Base-by-base conservation (phyloP, 2,797 vertebrate genomes). In the Eulemur rubriventer region DNA sequence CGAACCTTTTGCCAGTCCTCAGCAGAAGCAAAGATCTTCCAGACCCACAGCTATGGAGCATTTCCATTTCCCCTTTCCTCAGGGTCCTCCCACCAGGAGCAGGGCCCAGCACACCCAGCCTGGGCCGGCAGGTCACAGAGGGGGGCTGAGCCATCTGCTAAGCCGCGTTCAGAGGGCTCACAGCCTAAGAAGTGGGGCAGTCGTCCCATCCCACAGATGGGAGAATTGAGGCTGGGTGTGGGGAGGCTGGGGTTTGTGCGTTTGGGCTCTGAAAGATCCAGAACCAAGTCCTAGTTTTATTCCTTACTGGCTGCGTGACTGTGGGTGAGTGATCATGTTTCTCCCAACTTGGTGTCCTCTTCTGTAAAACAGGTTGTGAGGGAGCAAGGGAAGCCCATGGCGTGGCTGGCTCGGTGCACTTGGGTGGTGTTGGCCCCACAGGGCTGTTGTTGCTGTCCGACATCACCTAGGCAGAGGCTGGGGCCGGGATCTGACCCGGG, bases 391-490 rank as follows among this genome's bases (percentile, higher is more conserved):
- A 43, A 3, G 67, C 43, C 13, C 4, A 1, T 5, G 57, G 41
- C 4, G 0, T 10, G 18, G 22, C 70, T 16, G 16, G 26, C 35
- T 41, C 41, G 2, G 3, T 1, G 65, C 7, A 20, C 46, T 41
- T 14, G 35, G 7, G 41, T 1, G 7, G 57, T 18, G 33, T 17
- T 33, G 18, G 9, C n/a, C 26, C 24, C 3, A n/a, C 9, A 65
- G 35, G 7, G 18, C 6, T 26, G 3, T 38, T 8, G n/a, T 2
- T 13, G 4, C 57, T 6, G 67, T 7, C 41, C 55, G 55, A 30
- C 1, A 0, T 2, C 59, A n/a, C 9, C 0, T 1, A 1, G 43
- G 59, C 63, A 38, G 52, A 72, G 52, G 48, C 30, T 12, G 7
- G 73, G 65, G 63, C 50, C 12, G 33, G 28, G 43, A 16, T 35